Base-by-base conservation (phyloP, 2,888 invertebrate genomes). In the Seira sanloemensis region DNA sequence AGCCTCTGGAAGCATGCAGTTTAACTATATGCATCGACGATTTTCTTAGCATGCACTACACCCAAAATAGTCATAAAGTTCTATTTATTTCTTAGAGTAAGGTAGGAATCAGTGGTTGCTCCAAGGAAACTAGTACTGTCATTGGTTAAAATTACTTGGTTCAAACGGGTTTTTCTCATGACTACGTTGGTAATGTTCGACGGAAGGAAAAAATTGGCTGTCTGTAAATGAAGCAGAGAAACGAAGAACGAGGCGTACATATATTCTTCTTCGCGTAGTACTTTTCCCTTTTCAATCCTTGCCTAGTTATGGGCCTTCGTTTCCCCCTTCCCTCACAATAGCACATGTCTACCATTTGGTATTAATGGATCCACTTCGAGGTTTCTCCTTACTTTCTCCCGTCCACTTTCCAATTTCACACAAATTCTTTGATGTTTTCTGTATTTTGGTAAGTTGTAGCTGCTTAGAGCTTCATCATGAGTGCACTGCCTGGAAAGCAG, bases 381-480 rank as follows among this genome's bases (percentile, higher is more conserved):
- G 25, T 4, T 72, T 71, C 26, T 37, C 74, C 7, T 46, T 19
- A 18, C 16, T 66, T 24, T 46, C 19, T 19, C 37, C 73, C 84
- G 84, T 84, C 84, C 78, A 78, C 75, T 84, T 84, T 84, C 84
- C 84, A 84, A 84, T 84, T 84, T 84, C 76, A 78, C 67, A 71
- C 23, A 80, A 69, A 46, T 73, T 73, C 83, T 84, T 79, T 84
- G 84, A 84, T 84, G 78, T 84, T 69, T 76, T 24, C 79, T 74
- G 24, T 74, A 73, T 79, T 79, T 58, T 21, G 62, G 21, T 62
- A n/a, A 12, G 50, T 50, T 50, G 5, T 50, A n/a, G 50, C 50
- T 12, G 16, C 50, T 12, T n/a, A n/a, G n/a, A n/a, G 37, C 37
- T 37, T 21, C 21, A 50, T 18, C 50, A 50, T 37, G 37, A 50